phyloP scores from a whole-genome alignment of 2,797 vertebrate genomes.

The Paratrypauchen microcephalus region DNA sequence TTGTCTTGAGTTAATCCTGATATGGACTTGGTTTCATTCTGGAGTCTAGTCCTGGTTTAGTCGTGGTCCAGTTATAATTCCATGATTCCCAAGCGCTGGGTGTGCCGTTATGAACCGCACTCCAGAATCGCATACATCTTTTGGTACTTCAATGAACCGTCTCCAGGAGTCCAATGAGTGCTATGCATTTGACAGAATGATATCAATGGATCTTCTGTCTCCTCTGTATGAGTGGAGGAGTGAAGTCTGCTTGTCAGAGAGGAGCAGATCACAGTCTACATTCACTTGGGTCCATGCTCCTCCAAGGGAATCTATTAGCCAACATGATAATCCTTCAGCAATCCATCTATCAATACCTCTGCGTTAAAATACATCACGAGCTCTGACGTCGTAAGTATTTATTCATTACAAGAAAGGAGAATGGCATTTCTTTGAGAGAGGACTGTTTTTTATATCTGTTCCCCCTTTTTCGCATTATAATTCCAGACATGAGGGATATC shows the following conservation, averaged over 20 bases:
- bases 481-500: conserved; percentile 73
- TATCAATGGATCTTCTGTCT: conserved; percentile 22
- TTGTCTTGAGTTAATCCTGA: too few relatives aligned
- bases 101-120: background rate
- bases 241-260: conserved; percentile 74
- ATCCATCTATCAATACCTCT: conserved; percentile 64
- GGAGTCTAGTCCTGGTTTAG: background rate
- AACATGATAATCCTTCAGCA: conserved; percentile 48
- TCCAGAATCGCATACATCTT: conserved; percentile 35
- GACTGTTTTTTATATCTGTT: conserved; percentile 36
- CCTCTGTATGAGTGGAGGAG: conserved; percentile 64
- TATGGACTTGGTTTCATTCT: too few relatives aligned
- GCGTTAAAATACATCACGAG: conserved; percentile 42
- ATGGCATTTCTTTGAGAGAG: conserved; percentile 41
- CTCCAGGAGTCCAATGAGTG: conserved; percentile 43
- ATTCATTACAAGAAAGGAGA: conserved; percentile 45
- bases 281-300: conserved; percentile 67
- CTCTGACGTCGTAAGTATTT: conserved; percentile 49
- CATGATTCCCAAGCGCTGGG: background rate
- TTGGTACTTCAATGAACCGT: conserved; percentile 68
- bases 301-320: conserved; percentile 64
- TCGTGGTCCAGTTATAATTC: background rate
- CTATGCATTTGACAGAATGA: background rate
- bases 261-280: conserved; percentile 70
- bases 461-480: conserved; percentile 60